Evolutionary conservation across 2,113 vertebrate genomes (phyloP).

Genomic region (Halcyon senegalensis): DNA sequence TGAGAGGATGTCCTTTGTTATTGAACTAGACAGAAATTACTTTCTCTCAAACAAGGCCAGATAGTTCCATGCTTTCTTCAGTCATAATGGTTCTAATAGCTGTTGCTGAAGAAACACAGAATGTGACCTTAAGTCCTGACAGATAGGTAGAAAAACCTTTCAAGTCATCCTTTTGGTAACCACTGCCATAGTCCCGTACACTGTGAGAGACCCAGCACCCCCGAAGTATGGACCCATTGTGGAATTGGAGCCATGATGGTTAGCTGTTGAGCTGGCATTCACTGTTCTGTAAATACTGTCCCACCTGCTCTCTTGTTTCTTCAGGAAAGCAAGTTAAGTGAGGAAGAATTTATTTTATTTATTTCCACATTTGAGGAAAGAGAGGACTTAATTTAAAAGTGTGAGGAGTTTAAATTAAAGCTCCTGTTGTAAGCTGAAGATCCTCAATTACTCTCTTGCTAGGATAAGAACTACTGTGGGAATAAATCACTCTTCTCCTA

Average conservation of each 20-base stretch:
- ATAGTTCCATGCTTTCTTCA: neutral
- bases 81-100: neutral
- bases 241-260: neutral
- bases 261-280: neutral
- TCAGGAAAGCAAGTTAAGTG: neutral
- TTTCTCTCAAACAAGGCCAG: neutral
- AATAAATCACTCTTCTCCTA: neutral
- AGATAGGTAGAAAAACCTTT: neutral
- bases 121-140: neutral
- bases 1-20: neutral
- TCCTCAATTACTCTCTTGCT: neutral
- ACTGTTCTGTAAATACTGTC: neutral
- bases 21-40: neutral
- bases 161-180: neutral
- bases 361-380: neutral
- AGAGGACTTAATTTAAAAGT: neutral
- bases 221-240: neutral
- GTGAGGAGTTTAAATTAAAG: neutral
- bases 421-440: neutral
- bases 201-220: neutral
- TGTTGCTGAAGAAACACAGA: neutral
- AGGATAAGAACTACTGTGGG: neutral
- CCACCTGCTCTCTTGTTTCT: neutral
- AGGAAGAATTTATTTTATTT: neutral
- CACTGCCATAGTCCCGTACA: neutral